A percentile compares a stretch with the other conserved stretches of the same genome.
These are phyloP conservation scores for Epinephelus malabaricus DNA, from an alignment of 2,797 vertebrate species.

Conservation along the genomic window DNA sequence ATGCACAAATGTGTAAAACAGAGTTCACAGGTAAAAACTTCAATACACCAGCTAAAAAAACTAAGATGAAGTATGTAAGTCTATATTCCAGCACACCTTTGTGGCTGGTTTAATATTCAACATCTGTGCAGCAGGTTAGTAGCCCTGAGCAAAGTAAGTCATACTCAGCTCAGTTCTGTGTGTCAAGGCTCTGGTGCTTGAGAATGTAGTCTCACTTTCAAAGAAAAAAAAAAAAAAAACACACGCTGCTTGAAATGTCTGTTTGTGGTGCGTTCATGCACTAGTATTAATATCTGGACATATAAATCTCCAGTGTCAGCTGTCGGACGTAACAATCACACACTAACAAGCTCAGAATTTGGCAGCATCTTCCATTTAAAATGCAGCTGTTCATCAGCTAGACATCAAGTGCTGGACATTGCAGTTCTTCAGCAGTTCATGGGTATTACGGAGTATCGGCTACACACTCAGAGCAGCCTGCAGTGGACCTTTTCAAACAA, in stretches of 20 bases:
- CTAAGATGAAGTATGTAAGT: background rate
- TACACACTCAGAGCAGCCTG: background rate
- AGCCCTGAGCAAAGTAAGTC: background rate
- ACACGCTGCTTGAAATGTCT: background rate
- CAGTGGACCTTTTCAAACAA: no score
- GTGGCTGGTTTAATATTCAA: background rate
- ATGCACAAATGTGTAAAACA: background rate
- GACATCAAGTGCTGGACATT: no score
- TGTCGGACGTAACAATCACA: background rate
- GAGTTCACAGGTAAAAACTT: background rate
- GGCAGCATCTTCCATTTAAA: background rate
- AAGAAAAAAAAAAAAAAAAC: no score
- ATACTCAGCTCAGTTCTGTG: background rate
- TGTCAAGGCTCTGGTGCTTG: background rate
- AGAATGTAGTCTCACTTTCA: background rate
- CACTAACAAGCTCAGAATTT: background rate
- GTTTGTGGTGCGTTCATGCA: background rate
- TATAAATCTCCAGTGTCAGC: background rate
- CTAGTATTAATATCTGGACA: background rate
- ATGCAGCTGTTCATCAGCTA: background rate
- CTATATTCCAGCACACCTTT: background rate
- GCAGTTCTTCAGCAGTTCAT: background rate
- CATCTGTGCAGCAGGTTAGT: background rate
- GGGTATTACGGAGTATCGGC: background rate
- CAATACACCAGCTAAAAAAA: background rate